Conservation (phyloP, 2,888 invertebrate species). For the Oligia fasciuncula region DNA sequence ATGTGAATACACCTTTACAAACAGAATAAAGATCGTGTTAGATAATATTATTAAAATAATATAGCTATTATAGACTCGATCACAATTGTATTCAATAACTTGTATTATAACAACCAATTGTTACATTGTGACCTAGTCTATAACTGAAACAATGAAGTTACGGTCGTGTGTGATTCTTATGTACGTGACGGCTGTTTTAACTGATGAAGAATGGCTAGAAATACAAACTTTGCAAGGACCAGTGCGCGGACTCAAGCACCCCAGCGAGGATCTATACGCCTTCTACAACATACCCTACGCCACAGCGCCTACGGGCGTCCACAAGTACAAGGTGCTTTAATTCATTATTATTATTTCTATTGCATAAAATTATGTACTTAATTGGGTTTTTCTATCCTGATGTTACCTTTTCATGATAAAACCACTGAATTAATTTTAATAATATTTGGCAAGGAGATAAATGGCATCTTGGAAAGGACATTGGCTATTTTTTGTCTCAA, state of each 20-base stretch:
- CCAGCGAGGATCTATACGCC: conserved; percentile 61
- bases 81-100: conserved; percentile 26
- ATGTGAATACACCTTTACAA: not conserved
- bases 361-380: not conserved
- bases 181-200: conserved; percentile 5
- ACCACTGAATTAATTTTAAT: not conserved
- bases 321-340: conserved; percentile 64
- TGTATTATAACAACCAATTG: conserved; percentile 13
- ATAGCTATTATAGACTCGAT: not conserved
- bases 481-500: not conserved
- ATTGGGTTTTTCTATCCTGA: not conserved
- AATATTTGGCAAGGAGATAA: not conserved
- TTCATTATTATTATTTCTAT: not conserved
- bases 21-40: not conserved
- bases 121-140: not conserved
- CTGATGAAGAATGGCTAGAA: conserved; percentile 50
- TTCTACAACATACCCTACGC: conserved; percentile 78
- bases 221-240: conserved; percentile 68
- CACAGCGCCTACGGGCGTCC: conserved; percentile 68
- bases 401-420: not conserved
- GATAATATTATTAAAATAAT: conserved; percentile 14
- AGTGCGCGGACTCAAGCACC: conserved; percentile 70
- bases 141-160: conserved; percentile 15
- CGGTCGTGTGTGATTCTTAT: conserved; percentile 35
- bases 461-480: not conserved